Conservation (phyloP, 2,888 invertebrate genomes). For the Orchesella flavescens region DNA sequence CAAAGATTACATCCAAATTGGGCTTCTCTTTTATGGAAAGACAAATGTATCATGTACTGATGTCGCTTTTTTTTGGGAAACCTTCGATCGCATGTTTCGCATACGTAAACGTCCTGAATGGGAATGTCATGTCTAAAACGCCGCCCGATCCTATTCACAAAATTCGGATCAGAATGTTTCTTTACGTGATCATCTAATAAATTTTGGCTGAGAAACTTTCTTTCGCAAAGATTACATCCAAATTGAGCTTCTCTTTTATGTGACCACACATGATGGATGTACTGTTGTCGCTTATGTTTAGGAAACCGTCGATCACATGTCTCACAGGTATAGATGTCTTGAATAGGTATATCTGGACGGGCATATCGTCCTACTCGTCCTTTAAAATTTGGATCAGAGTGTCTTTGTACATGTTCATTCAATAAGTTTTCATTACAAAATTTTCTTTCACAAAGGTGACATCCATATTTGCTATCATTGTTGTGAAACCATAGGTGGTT, state of each 20-base stretch:
- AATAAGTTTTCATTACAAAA: neutral
- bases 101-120: slow-evolving; percentile 20
- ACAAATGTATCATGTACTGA: slow-evolving; percentile 10
- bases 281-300: neutral
- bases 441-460: slow-evolving; percentile 24
- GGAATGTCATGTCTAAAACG: slow-evolving; percentile 31
- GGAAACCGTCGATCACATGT: slow-evolving; percentile 16
- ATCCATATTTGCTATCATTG: neutral
- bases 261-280: slow-evolving; percentile 1
- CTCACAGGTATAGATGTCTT: slow-evolving; percentile 19
- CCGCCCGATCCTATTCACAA: slow-evolving; percentile 5
- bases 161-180: slow-evolving; percentile 33
- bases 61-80: slow-evolving; percentile 5
- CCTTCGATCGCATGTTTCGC: slow-evolving; percentile 6
- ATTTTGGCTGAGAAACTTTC: neutral
- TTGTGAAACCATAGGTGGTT: neutral
- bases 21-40: neutral
- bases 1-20: slow-evolving; percentile 24
- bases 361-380: neutral
- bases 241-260: slow-evolving; percentile 25
- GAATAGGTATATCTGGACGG: slow-evolving; percentile 39
- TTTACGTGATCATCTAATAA: slow-evolving; percentile 11
- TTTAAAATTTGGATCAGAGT: neutral
- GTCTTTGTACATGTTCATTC: slow-evolving; percentile 8
- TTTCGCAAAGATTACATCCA: slow-evolving; percentile 17